Evolutionary conservation across 1,140 invertebrate genomes (phyloP).

Genomic region (Pararge aegeria): DNA sequence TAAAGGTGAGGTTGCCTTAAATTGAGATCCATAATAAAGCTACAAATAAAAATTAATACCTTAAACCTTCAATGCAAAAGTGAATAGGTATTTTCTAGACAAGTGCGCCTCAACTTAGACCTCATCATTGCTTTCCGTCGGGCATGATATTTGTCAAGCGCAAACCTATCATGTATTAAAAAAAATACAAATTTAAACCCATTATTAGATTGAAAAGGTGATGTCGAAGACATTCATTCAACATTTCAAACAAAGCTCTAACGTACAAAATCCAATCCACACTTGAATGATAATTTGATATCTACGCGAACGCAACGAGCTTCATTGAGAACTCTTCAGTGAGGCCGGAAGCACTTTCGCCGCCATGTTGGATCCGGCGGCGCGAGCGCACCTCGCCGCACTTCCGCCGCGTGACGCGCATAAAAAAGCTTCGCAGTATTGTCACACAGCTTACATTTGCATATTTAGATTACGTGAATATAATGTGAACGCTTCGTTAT

Average conservation of each 20-base stretch:
- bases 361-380: constrained; percentile 76
- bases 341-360: constrained; percentile 75
- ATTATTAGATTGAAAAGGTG: too few relatives aligned
- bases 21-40: too few relatives aligned
- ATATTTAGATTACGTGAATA: constrained; percentile 67
- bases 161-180: too few relatives aligned
- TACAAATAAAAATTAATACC: too few relatives aligned
- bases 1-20: too few relatives aligned
- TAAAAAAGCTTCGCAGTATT: constrained; percentile 70
- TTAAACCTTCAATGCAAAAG: too few relatives aligned
- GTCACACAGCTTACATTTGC: constrained; percentile 68
- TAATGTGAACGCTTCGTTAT: constrained; percentile 52
- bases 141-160: too few relatives aligned
- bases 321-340: constrained; percentile 69
- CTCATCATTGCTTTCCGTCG: too few relatives aligned
- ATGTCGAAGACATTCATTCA: not conserved
- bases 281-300: constrained; percentile 32
- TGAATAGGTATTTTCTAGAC: too few relatives aligned
- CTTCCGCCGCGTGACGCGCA: constrained; percentile 76
- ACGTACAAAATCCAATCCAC: constrained; percentile 7
- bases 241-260: not conserved
- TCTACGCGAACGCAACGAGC: constrained; percentile 32
- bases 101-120: too few relatives aligned
- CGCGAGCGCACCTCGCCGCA: constrained; percentile 64
- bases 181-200: too few relatives aligned